Percentiles rank a stretch among this genome's conserved stretches.
Evolutionary conservation across 2,113 vertebrate genomes (phyloP).

Genomic region (Albula goreensis): DNA sequence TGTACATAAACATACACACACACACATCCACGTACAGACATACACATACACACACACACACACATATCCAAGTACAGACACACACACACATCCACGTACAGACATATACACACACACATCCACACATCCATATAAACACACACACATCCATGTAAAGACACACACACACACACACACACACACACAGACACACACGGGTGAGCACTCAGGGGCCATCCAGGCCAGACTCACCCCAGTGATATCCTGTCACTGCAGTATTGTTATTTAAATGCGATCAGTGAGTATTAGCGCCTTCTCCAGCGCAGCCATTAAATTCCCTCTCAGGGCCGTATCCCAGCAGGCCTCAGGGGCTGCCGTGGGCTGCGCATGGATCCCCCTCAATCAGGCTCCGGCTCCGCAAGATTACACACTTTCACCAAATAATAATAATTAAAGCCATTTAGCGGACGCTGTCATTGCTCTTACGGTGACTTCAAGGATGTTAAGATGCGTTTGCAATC

Average conservation of each 20-base stretch:
- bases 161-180: neutral
- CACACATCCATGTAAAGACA: neutral
- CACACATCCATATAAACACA: too few species aligned
- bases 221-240: slow-evolving; percentile 22
- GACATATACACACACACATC: too few species aligned
- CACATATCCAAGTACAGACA: neutral
- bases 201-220: too few species aligned
- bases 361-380: neutral
- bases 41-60: neutral
- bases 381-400: neutral
- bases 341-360: neutral
- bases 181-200: neutral
- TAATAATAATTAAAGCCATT: too few species aligned
- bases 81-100: too few species aligned
- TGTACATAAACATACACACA: too few species aligned
- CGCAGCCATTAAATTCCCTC: neutral
- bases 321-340: neutral
- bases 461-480: too few species aligned
- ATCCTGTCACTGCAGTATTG: slow-evolving; percentile 22
- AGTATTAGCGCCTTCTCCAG: neutral
- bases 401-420: too few species aligned
- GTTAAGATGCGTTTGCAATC: too few species aligned
- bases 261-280: slow-evolving; percentile 34
- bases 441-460: too few species aligned
- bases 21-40: too few species aligned